Percentiles rank a stretch among this genome's conserved stretches.
Conservation (phyloP, 2,797 vertebrate genomes). For the Aeoliscus strigatus region DNA sequence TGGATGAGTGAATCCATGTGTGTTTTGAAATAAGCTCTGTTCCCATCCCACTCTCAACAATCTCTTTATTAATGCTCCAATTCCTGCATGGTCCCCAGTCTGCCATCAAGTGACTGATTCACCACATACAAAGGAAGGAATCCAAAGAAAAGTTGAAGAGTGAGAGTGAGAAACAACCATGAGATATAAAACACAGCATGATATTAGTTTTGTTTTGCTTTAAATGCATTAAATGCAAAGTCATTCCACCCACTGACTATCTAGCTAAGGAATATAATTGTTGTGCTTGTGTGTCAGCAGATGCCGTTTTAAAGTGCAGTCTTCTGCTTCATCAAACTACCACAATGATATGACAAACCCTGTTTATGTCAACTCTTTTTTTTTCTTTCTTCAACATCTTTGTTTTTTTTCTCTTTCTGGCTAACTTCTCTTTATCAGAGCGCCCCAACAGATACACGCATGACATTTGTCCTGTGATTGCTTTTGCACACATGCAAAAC, state of each 20-base stretch:
- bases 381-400: no score
- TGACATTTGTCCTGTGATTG: no score
- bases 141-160: conserved; percentile 9
- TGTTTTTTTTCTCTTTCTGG: conserved; percentile 5
- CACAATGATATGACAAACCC: no score
- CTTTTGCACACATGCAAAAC: background rate
- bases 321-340: no score
- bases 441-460: no score
- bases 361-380: no score
- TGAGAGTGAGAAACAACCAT: conserved; percentile 7
- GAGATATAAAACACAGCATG: conserved; percentile 7
- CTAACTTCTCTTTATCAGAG: no score
- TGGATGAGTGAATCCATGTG: conserved; percentile 8
- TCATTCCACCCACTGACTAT: no score
- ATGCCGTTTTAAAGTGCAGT: no score
- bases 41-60: conserved; percentile 47
- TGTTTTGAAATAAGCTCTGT: conserved; percentile 38
- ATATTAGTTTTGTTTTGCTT: background rate
- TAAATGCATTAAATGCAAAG: no score
- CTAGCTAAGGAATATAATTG: no score
- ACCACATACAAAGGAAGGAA: conserved; percentile 37
- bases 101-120: conserved; percentile 36
- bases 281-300: no score
- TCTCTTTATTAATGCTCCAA: conserved; percentile 68
- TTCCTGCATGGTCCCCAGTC: conserved; percentile 48